Percentiles rank a stretch among this genome's conserved stretches.
Evolutionary conservation across 2,113 vertebrate genomes (phyloP).

Genomic region (Microcebus ravelobensis): DNA sequence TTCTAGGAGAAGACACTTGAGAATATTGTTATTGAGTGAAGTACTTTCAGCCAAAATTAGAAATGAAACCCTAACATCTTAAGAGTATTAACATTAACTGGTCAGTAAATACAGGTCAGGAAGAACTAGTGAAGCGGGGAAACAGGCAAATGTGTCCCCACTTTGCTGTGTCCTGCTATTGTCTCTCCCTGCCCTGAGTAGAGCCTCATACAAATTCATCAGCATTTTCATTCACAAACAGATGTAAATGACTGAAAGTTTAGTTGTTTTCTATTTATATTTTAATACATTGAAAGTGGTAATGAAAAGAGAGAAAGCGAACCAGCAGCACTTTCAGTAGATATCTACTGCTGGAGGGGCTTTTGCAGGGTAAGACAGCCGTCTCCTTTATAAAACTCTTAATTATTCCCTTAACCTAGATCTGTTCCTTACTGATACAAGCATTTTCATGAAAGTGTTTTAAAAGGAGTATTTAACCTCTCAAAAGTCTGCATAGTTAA

Average conservation of each 20-base stretch:
- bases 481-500: not conserved
- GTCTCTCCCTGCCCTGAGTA: not conserved
- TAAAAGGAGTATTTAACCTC: not conserved
- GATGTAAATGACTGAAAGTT: not conserved
- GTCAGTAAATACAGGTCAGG: conserved; percentile 28
- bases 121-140: not conserved
- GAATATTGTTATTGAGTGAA: conserved; percentile 24
- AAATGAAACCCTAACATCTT: not conserved
- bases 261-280: conserved; percentile 25
- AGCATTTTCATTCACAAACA: not conserved
- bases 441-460: not conserved
- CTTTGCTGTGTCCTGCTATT: not conserved
- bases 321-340: not conserved
- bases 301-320: not conserved
- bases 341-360: not conserved
- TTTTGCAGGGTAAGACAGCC: not conserved
- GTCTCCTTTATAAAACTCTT: conserved; percentile 40
- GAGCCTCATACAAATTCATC: not conserved
- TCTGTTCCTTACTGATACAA: not conserved
- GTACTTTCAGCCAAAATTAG: conserved; percentile 15
- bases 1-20: not conserved
- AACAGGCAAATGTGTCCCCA: not conserved
- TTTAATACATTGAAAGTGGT: conserved; percentile 20
- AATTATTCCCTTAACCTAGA: conserved; percentile 17
- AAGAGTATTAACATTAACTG: conserved; percentile 16